These are phyloP conservation scores for Margaritifera margaritifera DNA, from an alignment of 2,888 invertebrate species.

Conservation along the genomic window DNA sequence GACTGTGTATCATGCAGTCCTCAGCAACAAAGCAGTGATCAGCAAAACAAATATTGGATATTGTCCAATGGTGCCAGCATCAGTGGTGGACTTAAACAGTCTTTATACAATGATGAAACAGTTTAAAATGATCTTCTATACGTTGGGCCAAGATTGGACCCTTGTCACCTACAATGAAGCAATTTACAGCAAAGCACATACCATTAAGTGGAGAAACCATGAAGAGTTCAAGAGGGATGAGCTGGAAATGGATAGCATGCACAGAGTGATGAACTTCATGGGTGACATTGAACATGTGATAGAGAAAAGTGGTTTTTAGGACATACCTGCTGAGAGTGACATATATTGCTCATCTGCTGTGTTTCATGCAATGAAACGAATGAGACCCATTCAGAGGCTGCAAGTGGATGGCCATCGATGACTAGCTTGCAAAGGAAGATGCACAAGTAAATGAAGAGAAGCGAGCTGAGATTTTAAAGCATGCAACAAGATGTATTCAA, in stretches of 20 bases:
- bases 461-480: neutral
- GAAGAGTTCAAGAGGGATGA: constrained; percentile 15
- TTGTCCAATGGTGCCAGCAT: no score
- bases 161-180: no score
- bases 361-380: no score
- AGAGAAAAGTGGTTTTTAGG: no score
- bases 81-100: constrained; percentile 15
- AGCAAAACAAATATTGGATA: no score
- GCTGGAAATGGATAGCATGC: constrained; percentile 24
- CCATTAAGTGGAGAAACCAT: constrained; percentile 20
- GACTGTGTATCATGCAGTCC: no score
- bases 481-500: no score
- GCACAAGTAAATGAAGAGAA: constrained; percentile 5
- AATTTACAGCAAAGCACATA: constrained; percentile 25
- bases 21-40: no score
- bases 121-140: constrained; percentile 10
- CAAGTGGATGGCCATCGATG: neutral
- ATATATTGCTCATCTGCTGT: constrained; percentile 14
- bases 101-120: constrained; percentile 18
- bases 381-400: constrained; percentile 7
- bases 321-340: no score
- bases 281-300: constrained; percentile 15
- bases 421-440: no score
- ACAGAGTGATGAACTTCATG: constrained; percentile 22
- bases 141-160: constrained; percentile 18